Evolutionary conservation across 2,888 invertebrate species (phyloP), one percentile per base, ranked within the genome.

Genomic region (Tricholauxania praeusta): DNA sequence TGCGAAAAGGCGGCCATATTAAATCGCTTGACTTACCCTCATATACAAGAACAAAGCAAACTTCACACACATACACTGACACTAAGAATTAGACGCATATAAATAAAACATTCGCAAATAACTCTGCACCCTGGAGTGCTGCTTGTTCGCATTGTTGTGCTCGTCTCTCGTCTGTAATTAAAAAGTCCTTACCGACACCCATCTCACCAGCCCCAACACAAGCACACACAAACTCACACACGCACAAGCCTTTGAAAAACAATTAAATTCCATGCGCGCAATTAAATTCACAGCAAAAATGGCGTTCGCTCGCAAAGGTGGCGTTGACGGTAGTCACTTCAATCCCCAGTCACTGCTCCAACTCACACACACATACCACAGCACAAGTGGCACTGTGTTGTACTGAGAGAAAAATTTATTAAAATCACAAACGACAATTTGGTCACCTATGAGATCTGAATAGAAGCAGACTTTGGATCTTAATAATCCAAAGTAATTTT

Each of bases 181-280:
- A 53, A 73, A 65, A 63, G 17, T 52, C 32, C 53, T 60, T 65
- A 12, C 51, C 82, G 79, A 81, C 82, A 79, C 76, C 64, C 72
- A 72, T 74, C 70, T 74, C 75, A 74, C 72, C 72, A 77, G 52
- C 57, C 79, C 83, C 79, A 80, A 79, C 83, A 82, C 75, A 74
- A 19, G 64, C 76, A 59, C 78, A 80, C 79, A 81, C 77, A 75
- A 79, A 75, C 80, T 82, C 79, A 81, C 78, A 75, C 79, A 75
- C 80, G 72, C 67, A 59, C 75, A 76, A 79, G 79, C 77, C 82
- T 82, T 83, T 82, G 82, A 83, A 84, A 84, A 84, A 85, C 85
- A 85, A 84, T 84, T 84, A 84, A 84, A 85, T 85, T 83, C 82
- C 84, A 84, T 83, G 84, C 82, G 85, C 84, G 82, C 85, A 84